Base-by-base conservation (phyloP, 2,888 invertebrate species). In the Standfussiana lucernea region DNA sequence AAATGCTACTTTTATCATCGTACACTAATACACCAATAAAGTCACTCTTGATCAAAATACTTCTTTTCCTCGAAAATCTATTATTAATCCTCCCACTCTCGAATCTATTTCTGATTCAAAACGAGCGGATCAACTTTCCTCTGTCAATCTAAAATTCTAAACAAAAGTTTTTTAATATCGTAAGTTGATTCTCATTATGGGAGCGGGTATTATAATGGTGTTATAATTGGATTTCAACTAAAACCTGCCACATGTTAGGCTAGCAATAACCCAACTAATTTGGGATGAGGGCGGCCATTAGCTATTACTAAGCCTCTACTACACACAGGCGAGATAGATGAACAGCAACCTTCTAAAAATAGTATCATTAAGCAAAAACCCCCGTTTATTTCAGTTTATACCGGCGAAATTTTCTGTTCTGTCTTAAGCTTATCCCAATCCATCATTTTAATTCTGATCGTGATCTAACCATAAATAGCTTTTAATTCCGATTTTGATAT, bases 251-350 rank as follows among this genome's bases (percentile, higher is more conserved):
- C 90, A 90, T 90, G 90, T 88, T 90, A 85, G 87, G 82, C 80
- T 83, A 80, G 89, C 88, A 90, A 90, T 91, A 91, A 89, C 90
- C 85, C 86, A 80, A 90, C 91, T 91, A 92, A 93, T 92, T 93
- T 89, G 89, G 87, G 90, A 90, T 87, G 90, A 92, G 88, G 82
- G 87, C 74, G 89, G 74, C 90, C 89, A 91, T 92, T 92, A 92
- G 88, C 72, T 35, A 72, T 85, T 75, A 61, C 80, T 84, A 73
- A 77, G 70, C 62, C 70, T 15, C 2, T 2, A 53, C 72, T 77
- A 82, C 79, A 81, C n/a, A 84, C 77, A 28, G 69, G 11, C 35
- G 1, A 35, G 0, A 71, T 50, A 62, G 13, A 0, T 56, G 21
- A 47, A 53, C 47, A 18, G 61, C 50, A 18, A 62, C 56, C n/a